Evolutionary conservation across 2,888 invertebrate genomes (phyloP).

Genomic region (Chalcis sispes): DNA sequence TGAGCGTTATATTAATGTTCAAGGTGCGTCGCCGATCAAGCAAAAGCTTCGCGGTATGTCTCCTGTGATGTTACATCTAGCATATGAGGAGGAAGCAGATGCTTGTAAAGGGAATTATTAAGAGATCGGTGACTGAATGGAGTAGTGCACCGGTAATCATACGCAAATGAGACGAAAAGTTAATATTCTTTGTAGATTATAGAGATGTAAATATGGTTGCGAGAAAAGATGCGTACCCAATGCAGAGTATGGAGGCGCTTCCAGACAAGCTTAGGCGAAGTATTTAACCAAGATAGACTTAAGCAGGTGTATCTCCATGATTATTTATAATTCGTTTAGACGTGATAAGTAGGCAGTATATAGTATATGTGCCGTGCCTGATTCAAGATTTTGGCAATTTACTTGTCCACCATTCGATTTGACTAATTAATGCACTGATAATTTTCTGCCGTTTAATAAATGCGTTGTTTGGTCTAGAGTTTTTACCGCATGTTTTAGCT

Average conservation of each 20-base stretch:
- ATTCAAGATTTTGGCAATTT: conserved; percentile 16
- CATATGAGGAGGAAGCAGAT: neutral
- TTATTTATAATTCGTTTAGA: conserved; percentile 59
- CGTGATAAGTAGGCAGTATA: conserved; percentile 58
- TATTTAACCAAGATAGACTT: conserved; percentile 67
- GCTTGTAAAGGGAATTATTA: conserved; percentile 24
- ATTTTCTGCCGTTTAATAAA: neutral
- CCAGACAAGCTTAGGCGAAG: conserved; percentile 64
- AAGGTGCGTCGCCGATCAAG: too few relatives aligned
- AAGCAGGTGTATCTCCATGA: conserved; percentile 66
- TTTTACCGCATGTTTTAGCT: neutral
- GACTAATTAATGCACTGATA: neutral
- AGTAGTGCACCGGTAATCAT: conserved; percentile 39
- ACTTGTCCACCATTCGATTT: neutral
- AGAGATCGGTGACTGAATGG: conserved; percentile 28
- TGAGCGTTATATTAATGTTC: too few relatives aligned
- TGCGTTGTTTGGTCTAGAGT: neutral
- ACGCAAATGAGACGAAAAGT: neutral
- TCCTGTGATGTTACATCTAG: too few relatives aligned
- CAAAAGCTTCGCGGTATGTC: too few relatives aligned
- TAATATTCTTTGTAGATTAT: conserved; percentile 62
- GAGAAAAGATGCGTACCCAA: conserved; percentile 65
- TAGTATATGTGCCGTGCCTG: conserved; percentile 66
- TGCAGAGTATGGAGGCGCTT: conserved; percentile 64
- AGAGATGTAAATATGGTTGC: conserved; percentile 66